Percentiles rank a stretch among this genome's conserved stretches.
phyloP scores from a whole-genome alignment of 2,797 vertebrate species.

The Percopsis omiscomaycus region DNA sequence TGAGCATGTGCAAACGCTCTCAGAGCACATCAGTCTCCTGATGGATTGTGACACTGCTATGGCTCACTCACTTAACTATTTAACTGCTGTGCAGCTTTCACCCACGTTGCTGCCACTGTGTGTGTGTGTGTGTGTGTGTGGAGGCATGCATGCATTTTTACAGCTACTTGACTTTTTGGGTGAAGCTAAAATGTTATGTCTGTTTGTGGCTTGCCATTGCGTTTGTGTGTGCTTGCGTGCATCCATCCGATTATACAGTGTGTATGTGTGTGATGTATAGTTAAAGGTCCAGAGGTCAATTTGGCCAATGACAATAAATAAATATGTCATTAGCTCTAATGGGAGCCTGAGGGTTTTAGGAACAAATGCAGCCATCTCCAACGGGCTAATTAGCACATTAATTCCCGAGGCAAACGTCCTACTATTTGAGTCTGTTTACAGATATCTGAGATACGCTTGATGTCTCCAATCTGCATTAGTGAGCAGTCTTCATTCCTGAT shows the following conservation, averaged over 20 bases:
- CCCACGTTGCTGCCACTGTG: background rate
- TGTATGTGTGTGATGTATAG: background rate
- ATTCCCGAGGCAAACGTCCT: no score
- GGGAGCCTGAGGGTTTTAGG: no score
- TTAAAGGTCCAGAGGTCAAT: no score
- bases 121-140: background rate
- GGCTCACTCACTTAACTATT: slow-evolving; percentile 34
- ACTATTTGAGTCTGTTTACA: no score
- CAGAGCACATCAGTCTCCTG: slow-evolving; percentile 22
- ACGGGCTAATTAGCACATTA: no score
- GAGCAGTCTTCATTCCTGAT: no score
- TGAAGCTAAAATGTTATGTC: slow-evolving; percentile 2
- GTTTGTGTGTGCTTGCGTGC: background rate
- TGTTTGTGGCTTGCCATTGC: background rate
- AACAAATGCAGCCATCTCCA: no score
- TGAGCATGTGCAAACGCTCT: slow-evolving; percentile 50
- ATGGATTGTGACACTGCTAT: slow-evolving; percentile 27
- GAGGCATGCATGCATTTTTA: background rate
- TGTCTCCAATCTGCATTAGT: background rate
- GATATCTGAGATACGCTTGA: background rate
- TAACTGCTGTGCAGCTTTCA: slow-evolving; percentile 30
- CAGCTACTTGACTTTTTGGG: background rate
- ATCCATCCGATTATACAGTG: background rate
- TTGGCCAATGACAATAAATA: no score
- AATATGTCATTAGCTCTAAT: no score